Conservation (phyloP, 2,797 vertebrate genomes). For the Argya squamiceps region DNA sequence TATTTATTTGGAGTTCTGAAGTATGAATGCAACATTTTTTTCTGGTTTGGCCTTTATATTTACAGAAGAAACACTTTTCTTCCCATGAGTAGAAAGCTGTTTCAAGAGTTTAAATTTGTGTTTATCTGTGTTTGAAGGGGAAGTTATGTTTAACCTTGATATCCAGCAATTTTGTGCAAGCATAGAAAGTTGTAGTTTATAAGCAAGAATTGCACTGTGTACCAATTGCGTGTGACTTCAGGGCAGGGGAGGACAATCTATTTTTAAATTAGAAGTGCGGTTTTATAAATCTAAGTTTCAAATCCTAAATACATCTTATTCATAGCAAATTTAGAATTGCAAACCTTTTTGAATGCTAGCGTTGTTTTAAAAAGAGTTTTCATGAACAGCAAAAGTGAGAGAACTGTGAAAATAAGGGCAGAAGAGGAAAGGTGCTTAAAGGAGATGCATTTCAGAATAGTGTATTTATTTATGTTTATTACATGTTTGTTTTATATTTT, state of each 20-base stretch:
- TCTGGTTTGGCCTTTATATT: not conserved
- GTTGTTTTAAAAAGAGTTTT: not conserved
- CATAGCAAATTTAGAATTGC: not conserved
- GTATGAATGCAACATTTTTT: not conserved
- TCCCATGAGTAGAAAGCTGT: not conserved
- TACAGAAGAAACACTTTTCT: not conserved
- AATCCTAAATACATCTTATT: not conserved
- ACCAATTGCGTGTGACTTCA: not conserved
- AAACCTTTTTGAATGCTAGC: not conserved
- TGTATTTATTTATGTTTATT: not conserved
- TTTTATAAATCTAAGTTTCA: not conserved
- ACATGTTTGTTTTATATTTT: not conserved
- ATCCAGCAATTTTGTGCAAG: not conserved
- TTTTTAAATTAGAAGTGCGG: not conserved
- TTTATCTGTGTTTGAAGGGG: not conserved
- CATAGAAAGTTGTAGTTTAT: not conserved
- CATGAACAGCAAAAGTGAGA: rapidly evolving
- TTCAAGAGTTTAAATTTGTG: not conserved
- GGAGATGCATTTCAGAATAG: not conserved
- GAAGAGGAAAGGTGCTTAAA: not conserved
- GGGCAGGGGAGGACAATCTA: rapidly evolving
- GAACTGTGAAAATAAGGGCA: not conserved
- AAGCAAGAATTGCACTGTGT: not conserved
- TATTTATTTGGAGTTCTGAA: not conserved
- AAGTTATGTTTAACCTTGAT: not conserved